phyloP scores from a whole-genome alignment of 2,888 invertebrate genomes.

The Trileptium ribeirensis region DNA sequence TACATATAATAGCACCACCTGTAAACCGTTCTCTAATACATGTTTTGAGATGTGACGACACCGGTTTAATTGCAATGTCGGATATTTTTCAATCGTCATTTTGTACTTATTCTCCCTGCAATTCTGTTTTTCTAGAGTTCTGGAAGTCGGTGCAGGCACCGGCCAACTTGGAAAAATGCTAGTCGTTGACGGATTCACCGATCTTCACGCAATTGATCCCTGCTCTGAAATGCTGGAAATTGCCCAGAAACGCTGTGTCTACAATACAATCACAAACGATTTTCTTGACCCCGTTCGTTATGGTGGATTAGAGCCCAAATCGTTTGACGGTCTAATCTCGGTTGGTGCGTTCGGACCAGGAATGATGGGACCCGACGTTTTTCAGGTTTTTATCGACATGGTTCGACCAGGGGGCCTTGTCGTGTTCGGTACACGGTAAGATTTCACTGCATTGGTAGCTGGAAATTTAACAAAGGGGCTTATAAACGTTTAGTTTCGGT shows the following conservation, averaged over 20 bases:
- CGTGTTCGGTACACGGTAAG: background rate
- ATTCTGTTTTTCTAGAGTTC: background rate
- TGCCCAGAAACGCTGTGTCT: background rate
- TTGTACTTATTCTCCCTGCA: too few relatives aligned
- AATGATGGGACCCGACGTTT: background rate
- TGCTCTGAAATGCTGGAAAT: background rate
- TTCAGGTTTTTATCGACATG: background rate
- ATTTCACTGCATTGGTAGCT: too few relatives aligned
- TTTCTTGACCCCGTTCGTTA: background rate
- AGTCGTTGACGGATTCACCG: background rate
- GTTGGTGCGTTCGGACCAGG: background rate
- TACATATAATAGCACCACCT: too few relatives aligned
- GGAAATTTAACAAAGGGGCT: too few relatives aligned
- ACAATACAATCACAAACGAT: background rate
- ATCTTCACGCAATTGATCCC: background rate
- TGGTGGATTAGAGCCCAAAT: background rate
- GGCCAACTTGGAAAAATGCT: background rate
- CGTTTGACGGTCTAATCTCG: background rate
- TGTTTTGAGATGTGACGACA: too few relatives aligned
- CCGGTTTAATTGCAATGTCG: too few relatives aligned
- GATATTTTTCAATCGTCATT: too few relatives aligned
- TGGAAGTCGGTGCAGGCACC: background rate
- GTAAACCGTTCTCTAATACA: too few relatives aligned
- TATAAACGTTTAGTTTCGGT: too few relatives aligned
- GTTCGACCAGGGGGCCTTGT: background rate